Evolutionary conservation across 2,888 invertebrate genomes (phyloP).

Genomic region (Monopis laevigella): DNA sequence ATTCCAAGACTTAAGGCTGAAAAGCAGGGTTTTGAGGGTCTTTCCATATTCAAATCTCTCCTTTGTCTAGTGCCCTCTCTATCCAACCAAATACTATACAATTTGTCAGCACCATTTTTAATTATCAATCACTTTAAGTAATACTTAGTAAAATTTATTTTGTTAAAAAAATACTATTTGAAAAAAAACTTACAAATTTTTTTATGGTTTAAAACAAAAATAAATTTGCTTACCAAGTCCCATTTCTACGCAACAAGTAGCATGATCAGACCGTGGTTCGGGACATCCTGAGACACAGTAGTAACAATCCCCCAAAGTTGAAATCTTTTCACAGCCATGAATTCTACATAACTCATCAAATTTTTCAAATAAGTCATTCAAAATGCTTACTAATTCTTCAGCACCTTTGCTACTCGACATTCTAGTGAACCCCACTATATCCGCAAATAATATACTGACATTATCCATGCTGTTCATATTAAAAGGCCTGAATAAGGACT

Average conservation of each 20-base stretch:
- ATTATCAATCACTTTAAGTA: too few relatives aligned
- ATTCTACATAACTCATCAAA: conserved; percentile 91
- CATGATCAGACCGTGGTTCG: conserved; percentile 90
- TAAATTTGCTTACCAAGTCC: conserved; percentile 85
- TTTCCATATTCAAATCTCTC: too few relatives aligned
- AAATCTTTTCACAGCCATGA: conserved; percentile 96
- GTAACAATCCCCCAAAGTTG: conserved; percentile 93
- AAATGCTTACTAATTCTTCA: conserved; percentile 92
- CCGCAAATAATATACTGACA: conserved; percentile 96
- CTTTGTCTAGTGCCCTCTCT: too few relatives aligned
- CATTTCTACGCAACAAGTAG: conserved; percentile 96
- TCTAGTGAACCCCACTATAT: conserved; percentile 97
- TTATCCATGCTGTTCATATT: conserved; percentile 97
- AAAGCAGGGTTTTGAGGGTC: too few relatives aligned
- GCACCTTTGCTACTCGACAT: conserved; percentile 98
- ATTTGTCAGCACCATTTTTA: too few relatives aligned
- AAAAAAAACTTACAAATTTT: too few relatives aligned
- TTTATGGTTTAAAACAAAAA: too few relatives aligned
- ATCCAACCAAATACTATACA: too few relatives aligned
- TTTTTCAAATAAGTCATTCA: conserved; percentile 95
- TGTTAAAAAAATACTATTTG: too few relatives aligned
- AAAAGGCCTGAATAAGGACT: conserved; percentile 91
- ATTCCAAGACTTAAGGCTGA: too few relatives aligned
- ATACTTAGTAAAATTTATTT: too few relatives aligned
- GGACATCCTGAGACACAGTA: conserved; percentile 97